These are phyloP conservation scores for Bombylius major DNA, from an alignment of 2,888 invertebrate species.

Conservation along the genomic window DNA sequence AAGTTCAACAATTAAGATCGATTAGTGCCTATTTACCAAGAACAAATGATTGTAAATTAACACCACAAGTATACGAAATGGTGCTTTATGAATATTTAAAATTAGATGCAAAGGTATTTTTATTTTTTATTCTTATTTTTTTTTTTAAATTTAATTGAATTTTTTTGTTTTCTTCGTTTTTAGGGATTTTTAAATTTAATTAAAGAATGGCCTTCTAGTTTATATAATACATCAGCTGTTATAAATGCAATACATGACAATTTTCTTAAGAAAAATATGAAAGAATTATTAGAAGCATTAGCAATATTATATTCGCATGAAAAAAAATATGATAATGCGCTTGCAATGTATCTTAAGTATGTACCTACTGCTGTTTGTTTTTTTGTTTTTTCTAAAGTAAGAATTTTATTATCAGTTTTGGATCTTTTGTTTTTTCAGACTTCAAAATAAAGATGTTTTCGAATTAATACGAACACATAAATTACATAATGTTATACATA, in stretches of 20 bases:
- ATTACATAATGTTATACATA: slow-evolving; percentile 69
- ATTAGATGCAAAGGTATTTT: slow-evolving; percentile 52
- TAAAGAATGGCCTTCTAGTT: slow-evolving; percentile 73
- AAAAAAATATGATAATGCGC: slow-evolving; percentile 79
- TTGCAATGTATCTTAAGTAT: slow-evolving; percentile 78
- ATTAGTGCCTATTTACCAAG: slow-evolving; percentile 71
- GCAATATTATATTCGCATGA: slow-evolving; percentile 81
- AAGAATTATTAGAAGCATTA: slow-evolving; percentile 68
- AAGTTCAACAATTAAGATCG: slow-evolving; percentile 65
- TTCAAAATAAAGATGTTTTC: slow-evolving; percentile 85
- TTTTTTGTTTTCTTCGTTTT: slow-evolving; percentile 10
- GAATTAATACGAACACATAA: slow-evolving; percentile 71
- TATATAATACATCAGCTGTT: slow-evolving; percentile 74
- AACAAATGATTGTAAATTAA: slow-evolving; percentile 55
- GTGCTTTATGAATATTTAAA: slow-evolving; percentile 85
- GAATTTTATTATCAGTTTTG: neutral
- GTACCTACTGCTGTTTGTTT: slow-evolving; percentile 20
- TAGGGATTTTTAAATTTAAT: slow-evolving; percentile 71
- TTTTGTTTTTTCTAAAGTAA: neutral
- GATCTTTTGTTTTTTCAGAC: slow-evolving; percentile 32
- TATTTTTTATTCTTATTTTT: neutral
- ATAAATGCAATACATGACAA: slow-evolving; percentile 77
- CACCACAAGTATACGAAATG: slow-evolving; percentile 83
- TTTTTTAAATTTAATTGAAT: neutral
- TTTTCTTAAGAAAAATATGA: slow-evolving; percentile 59